Conservation (phyloP, 2,888 invertebrate species). For the Drosophila prolongata region DNA sequence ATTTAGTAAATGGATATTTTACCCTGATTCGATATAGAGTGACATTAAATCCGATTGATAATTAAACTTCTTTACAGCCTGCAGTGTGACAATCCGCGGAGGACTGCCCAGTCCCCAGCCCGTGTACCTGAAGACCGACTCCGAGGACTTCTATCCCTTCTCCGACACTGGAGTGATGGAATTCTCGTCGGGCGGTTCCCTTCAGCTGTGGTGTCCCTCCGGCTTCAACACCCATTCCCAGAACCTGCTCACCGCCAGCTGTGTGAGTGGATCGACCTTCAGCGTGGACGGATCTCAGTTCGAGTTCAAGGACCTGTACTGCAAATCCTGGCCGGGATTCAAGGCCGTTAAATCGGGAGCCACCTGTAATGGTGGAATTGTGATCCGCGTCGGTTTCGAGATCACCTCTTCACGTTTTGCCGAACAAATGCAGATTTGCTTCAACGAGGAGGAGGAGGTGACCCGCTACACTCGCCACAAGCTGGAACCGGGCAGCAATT, state of each 20-base stretch:
- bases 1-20: no score
- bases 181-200: constrained; percentile 61
- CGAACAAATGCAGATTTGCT: constrained; percentile 83
- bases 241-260: constrained; percentile 76
- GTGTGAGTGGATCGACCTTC: constrained; percentile 78
- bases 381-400: constrained; percentile 84
- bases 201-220: constrained; percentile 81
- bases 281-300: constrained; percentile 66
- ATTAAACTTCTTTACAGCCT: constrained; percentile 46
- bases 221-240: constrained; percentile 65
- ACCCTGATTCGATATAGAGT: no score
- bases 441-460: constrained; percentile 82
- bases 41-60: no score
- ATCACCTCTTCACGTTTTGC: constrained; percentile 79
- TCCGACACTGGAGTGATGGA: constrained; percentile 70
- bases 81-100: constrained; percentile 71
- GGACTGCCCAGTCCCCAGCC: constrained; percentile 86
- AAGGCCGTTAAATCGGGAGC: constrained; percentile 72
- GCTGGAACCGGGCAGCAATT: constrained; percentile 84
- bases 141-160: constrained; percentile 76
- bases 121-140: constrained; percentile 85
- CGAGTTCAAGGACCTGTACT: constrained; percentile 81
- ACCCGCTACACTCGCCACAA: constrained; percentile 83
- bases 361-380: constrained; percentile 78
- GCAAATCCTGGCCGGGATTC: constrained; percentile 80